These are phyloP conservation scores for Sebastes ruberrimus DNA, from an alignment of 2,797 vertebrate species.

Conservation along the genomic window DNA sequence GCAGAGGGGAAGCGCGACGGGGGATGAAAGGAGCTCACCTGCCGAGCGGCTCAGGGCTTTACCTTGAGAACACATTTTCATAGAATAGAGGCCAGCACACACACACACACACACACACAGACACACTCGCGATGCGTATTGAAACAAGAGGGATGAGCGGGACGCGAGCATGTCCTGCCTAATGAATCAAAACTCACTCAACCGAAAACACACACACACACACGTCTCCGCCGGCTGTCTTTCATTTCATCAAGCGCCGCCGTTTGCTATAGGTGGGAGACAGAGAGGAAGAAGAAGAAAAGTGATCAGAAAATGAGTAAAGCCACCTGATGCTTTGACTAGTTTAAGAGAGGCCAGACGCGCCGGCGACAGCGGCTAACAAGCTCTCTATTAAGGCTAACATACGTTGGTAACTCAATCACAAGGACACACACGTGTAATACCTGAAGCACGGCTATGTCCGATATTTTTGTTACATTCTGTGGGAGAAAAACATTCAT, in stretches of 20 bases:
- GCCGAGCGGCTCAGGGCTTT: constrained; percentile 74
- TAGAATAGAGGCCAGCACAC: constrained; percentile 19
- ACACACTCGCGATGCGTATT: background rate
- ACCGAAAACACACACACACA: constrained; percentile 30
- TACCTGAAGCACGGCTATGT: constrained; percentile 24
- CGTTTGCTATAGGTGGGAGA: background rate
- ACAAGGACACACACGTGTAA: constrained; percentile 31
- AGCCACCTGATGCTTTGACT: constrained; percentile 67
- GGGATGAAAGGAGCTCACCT: constrained; percentile 85
- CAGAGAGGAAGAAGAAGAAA: background rate
- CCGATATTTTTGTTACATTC: constrained; percentile 32
- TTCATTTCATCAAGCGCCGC: constrained; percentile 56
- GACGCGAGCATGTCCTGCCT: constrained; percentile 47
- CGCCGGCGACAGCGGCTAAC: constrained; percentile 51
- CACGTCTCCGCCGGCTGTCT: constrained; percentile 21
- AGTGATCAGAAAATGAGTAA: constrained; percentile 44
- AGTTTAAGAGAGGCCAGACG: constrained; percentile 65
- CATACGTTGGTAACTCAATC: constrained; percentile 66
- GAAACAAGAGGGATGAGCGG: constrained; percentile 52
- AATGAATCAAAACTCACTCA: constrained; percentile 70
- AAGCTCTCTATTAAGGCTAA: constrained; percentile 68
- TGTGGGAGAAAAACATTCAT: constrained; percentile 10
- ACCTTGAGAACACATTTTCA: constrained; percentile 59
- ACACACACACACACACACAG: background rate
- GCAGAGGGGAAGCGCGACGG: constrained; percentile 50